Evolutionary conservation across 2,797 vertebrate genomes (phyloP), one percentile per base, ranked within the genome.

Genomic region (Vireo griseus): DNA sequence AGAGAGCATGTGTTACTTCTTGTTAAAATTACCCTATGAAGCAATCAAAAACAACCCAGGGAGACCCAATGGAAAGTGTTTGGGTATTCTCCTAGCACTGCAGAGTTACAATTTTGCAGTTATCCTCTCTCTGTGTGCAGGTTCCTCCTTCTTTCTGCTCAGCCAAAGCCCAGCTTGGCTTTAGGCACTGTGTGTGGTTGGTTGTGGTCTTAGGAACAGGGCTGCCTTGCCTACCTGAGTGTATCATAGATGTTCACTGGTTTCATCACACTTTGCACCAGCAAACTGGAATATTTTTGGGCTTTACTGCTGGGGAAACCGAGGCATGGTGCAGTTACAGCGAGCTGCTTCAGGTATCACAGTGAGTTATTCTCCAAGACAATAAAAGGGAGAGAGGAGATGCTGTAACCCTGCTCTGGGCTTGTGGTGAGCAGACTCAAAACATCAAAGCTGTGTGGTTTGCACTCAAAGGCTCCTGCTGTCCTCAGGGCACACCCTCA

Each of bases 51-150:
- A 79, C 87, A 52, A 47, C 9, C 11, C 48, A n/a, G 51, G 66
- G 37, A 77, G 13, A 37, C 63, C 91, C 66, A 79, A 3, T 3
- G 31, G 33, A 50, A 92, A 86, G 94, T 15, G 45, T 78, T 93
- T 18, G 26, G 78, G 19, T 89, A 9, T 73, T 95, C 92, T 93
- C 25, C 57, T 86, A 24, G 71, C 82, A 33, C 69, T 19, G 37
- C 12, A 15, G 52, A 62, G 33, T 35, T 69, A 40, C 28, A 19
- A 44, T 93, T 71, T 81, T 80, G 75, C 52, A 52, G 37, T 78
- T 40, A 51, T 14, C 39, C 0, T 73, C 68, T 59, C 31, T 12
- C 62, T n/a, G 2, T 12, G 0, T 9, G 21, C 0, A 2, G 28
- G 5, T 39, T 76, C 63, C 39, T 76, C 51, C 73, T 87, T 11